phyloP scores from a whole-genome alignment of 2,888 invertebrate genomes.

The Hypercompe scribonia region DNA sequence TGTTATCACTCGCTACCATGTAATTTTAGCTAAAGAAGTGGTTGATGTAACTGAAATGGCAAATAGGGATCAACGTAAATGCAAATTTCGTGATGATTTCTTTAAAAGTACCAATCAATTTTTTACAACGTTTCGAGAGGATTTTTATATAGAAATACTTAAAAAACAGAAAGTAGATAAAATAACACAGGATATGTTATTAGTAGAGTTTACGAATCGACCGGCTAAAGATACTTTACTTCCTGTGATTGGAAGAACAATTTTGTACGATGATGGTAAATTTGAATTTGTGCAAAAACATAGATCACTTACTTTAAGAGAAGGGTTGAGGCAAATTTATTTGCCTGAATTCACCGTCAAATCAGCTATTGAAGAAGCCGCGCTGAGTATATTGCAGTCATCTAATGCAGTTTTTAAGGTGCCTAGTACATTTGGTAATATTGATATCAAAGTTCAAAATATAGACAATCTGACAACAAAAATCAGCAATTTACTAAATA shows the following conservation, averaged over 20 bases:
- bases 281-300: conserved; percentile 15
- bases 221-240: conserved; percentile 10
- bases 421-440: conserved; percentile 4
- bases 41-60: background rate
- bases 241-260: conserved; percentile 25
- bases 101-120: background rate
- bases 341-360: background rate
- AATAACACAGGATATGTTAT: background rate
- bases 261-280: conserved; percentile 20
- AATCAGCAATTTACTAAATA: background rate
- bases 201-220: background rate
- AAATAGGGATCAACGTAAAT: background rate
- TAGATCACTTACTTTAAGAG: background rate
- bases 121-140: background rate
- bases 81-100: conserved; percentile 4
- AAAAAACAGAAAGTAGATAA: background rate
- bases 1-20: conserved; percentile 31
- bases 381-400: conserved; percentile 2
- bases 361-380: conserved; percentile 2
- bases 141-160: conserved; percentile 5
- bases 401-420: background rate
- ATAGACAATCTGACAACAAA: background rate
- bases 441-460: background rate
- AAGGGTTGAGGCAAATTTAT: conserved; percentile 1
- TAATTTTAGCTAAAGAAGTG: conserved; percentile 26